phyloP scores from a whole-genome alignment of 2,797 vertebrate genomes.

The Cyprinella venusta region DNA sequence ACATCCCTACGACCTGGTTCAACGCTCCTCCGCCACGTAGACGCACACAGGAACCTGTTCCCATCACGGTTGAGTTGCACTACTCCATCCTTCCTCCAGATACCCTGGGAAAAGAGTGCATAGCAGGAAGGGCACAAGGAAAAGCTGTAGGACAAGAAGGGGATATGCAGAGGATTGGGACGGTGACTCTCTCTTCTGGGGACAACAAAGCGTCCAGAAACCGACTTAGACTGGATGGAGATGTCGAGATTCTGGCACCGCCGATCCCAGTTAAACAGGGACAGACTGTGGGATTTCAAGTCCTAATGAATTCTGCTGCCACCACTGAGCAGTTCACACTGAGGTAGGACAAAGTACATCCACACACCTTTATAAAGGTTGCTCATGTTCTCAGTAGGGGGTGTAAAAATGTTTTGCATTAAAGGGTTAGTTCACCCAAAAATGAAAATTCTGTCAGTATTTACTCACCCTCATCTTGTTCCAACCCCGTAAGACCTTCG shows the following conservation, averaged over 20 bases:
- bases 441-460: no score
- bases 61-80: constrained; percentile 83
- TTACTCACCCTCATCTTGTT: no score
- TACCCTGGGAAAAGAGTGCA: constrained; percentile 78
- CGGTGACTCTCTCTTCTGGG: constrained; percentile 82
- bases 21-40: constrained; percentile 69
- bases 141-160: constrained; percentile 72
- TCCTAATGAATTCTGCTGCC: constrained; percentile 84
- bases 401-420: not conserved
- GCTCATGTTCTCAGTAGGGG: not conserved
- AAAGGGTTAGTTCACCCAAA: no score
- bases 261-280: constrained; percentile 88
- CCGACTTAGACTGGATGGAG: constrained; percentile 83
- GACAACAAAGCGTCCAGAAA: constrained; percentile 78
- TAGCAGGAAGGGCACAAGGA: constrained; percentile 76
- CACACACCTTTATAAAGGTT: not conserved
- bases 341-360: constrained; percentile 78
- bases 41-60: constrained; percentile 24
- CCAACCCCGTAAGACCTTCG: no score
- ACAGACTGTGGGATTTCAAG: constrained; percentile 84
- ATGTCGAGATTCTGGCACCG: constrained; percentile 84
- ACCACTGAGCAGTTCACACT: constrained; percentile 87
- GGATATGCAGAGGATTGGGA: constrained; percentile 86
- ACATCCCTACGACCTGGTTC: constrained; percentile 90
- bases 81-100: constrained; percentile 83